These are phyloP conservation scores for Lateolabrax maculatus DNA, from an alignment of 2,797 vertebrate species.

Conservation along the genomic window DNA sequence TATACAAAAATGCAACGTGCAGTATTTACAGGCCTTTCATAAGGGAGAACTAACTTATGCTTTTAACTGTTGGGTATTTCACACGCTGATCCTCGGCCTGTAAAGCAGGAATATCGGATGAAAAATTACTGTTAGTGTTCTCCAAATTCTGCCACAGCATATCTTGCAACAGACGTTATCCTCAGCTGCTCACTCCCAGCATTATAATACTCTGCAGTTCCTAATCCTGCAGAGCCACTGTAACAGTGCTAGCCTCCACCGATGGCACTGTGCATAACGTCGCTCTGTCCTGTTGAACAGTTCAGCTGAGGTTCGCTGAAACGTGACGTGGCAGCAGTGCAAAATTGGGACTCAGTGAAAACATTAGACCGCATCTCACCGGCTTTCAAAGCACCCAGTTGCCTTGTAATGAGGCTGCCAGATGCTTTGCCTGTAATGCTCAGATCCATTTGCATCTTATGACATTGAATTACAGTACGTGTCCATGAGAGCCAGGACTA, in stretches of 20 bases:
- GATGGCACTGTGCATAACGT: constrained; percentile 16
- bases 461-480: constrained; percentile 43
- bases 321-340: constrained; percentile 52
- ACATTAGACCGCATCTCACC: constrained; percentile 39
- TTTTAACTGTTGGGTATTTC: background rate
- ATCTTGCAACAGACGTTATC: background rate
- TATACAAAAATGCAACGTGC: background rate
- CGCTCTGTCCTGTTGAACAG: constrained; percentile 22
- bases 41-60: background rate
- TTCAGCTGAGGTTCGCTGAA: constrained; percentile 46
- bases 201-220: background rate
- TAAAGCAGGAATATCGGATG: background rate
- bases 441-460: constrained; percentile 64
- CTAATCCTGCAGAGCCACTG: constrained; percentile 16
- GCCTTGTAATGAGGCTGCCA: constrained; percentile 61
- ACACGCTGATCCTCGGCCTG: background rate
- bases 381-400: constrained; percentile 41
- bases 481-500: constrained; percentile 47
- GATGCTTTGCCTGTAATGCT: constrained; percentile 60
- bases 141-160: background rate
- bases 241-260: constrained; percentile 4
- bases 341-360: background rate
- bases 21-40: too few relatives aligned
- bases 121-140: constrained; percentile 1
- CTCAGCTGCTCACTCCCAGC: constrained; percentile 22